Conservation (phyloP, 2,113 vertebrate genomes). For the Ardeotis arabs region DNA sequence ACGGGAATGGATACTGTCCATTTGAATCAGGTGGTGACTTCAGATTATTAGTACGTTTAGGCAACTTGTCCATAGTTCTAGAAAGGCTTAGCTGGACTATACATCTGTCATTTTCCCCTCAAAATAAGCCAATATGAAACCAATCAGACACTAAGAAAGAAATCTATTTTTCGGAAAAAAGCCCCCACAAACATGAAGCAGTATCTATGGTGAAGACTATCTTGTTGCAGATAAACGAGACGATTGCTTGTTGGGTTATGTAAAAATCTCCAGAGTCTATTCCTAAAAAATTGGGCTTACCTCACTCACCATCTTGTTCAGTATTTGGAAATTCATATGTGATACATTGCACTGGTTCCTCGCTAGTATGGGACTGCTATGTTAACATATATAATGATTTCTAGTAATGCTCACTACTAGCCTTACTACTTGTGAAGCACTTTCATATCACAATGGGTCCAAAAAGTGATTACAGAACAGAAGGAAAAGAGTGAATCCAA, state of each 20-base stretch:
- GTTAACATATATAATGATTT: not conserved
- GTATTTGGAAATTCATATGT: not conserved
- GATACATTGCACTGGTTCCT: not conserved
- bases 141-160: not conserved
- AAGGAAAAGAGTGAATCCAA: not conserved
- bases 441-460: not conserved
- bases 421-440: not conserved
- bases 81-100: not conserved
- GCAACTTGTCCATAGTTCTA: not conserved
- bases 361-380: not conserved
- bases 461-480: not conserved
- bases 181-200: too few relatives aligned
- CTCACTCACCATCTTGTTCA: fast-evolving
- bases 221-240: not conserved
- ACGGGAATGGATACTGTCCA: not conserved
- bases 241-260: not conserved
- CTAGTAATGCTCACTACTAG: not conserved
- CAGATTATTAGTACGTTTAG: not conserved
- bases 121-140: not conserved
- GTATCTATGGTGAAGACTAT: not conserved
- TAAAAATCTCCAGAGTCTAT: not conserved
- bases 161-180: not conserved
- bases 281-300: not conserved
- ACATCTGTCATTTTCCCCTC: not conserved
- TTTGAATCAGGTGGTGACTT: not conserved